A percentile compares a stretch with the other conserved stretches of the same genome.
These are phyloP conservation scores for Pseudonaja textilis DNA, from an alignment of 2,113 vertebrate species.

Conservation along the genomic window DNA sequence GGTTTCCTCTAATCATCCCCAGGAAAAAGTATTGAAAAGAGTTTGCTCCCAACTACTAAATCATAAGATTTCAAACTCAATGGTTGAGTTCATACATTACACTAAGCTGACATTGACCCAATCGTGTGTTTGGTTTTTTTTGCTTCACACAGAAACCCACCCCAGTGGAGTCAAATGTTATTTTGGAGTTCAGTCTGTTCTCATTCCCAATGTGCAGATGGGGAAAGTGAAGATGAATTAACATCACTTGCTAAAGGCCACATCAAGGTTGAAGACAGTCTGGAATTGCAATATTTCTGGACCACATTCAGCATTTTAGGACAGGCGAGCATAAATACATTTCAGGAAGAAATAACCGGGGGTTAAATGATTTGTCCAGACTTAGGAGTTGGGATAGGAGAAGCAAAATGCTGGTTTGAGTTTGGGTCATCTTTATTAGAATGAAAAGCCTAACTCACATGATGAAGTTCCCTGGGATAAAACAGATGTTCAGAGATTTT, in stretches of 20 bases:
- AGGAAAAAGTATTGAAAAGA: neutral
- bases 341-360: neutral
- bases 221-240: neutral
- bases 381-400: neutral
- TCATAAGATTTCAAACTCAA: neutral
- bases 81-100: neutral
- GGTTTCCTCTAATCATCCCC: neutral
- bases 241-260: neutral
- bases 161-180: neutral
- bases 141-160: neutral
- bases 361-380: neutral
- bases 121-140: neutral
- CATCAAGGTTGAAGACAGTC: neutral
- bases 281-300: neutral
- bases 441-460: neutral
- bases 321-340: neutral
- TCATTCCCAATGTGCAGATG: neutral
- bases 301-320: neutral
- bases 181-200: neutral
- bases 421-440: neutral
- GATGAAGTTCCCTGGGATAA: neutral
- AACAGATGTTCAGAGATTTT: neutral
- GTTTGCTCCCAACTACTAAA: neutral
- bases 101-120: neutral
- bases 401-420: neutral